A percentile compares a stretch with the other conserved stretches of the same genome.
Conservation (phyloP, 2,797 vertebrate genomes). For the Clarias laeviceps region DNA sequence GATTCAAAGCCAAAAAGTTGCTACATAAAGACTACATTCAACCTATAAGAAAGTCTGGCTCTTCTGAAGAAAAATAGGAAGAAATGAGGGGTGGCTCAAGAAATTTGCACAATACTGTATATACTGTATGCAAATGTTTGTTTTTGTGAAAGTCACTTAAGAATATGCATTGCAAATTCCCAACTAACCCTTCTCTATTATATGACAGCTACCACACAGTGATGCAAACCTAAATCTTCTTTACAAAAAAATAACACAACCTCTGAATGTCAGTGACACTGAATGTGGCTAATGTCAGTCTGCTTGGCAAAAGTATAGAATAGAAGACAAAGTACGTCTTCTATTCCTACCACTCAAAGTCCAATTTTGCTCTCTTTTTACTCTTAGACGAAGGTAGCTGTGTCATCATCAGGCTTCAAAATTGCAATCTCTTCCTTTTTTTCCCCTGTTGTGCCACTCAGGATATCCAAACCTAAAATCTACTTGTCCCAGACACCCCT, state of each 20-base stretch:
- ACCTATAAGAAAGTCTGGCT: no score
- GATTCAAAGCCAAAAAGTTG: no score
- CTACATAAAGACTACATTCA: no score
- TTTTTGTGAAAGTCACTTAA: neutral
- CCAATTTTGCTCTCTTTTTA: neutral
- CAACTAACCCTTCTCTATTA: neutral
- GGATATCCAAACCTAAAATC: neutral
- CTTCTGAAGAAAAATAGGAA: no score
- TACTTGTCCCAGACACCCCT: neutral
- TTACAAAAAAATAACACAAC: neutral
- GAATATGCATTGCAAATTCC: neutral
- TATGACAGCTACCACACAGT: neutral
- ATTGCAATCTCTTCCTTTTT: neutral
- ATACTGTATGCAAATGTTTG: neutral
- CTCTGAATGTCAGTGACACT: neutral
- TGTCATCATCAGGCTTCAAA: conserved; percentile 1
- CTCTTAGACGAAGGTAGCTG: neutral
- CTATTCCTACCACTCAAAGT: neutral
- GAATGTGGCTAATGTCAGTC: neutral
- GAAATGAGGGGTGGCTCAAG: no score
- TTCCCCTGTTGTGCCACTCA: neutral
- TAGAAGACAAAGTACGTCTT: neutral
- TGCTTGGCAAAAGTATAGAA: neutral
- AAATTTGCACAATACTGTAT: no score
- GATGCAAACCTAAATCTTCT: neutral